A percentile compares a stretch with the other conserved stretches of the same genome.
Evolutionary conservation across 2,113 vertebrate genomes (phyloP).

Genomic region (Theropithecus gelada): DNA sequence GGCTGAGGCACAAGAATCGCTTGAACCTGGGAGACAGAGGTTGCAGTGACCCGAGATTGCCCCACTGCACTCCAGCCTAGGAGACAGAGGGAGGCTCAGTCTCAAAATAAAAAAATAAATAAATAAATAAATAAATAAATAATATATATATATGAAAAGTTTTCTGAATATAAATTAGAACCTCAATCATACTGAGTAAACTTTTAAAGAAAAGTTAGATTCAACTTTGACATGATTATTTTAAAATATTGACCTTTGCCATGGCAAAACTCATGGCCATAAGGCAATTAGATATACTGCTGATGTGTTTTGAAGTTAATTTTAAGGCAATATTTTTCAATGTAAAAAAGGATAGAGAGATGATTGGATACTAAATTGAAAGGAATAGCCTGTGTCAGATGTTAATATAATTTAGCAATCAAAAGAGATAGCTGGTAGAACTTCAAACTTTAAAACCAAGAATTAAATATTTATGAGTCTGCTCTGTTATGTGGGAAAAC

Average conservation of each 20-base stretch:
- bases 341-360: neutral
- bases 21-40: too few species aligned
- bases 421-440: conserved; percentile 22
- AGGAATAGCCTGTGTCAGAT: conserved; percentile 3
- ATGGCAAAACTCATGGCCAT: neutral
- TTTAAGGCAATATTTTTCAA: conserved; percentile 36
- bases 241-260: conserved; percentile 1
- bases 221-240: neutral
- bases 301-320: conserved; percentile 16
- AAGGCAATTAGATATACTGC: neutral
- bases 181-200: neutral
- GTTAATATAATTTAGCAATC: conserved; percentile 54
- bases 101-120: too few species aligned
- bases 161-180: neutral
- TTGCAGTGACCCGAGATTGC: too few species aligned
- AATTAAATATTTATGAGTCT: conserved; percentile 29
- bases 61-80: too few species aligned
- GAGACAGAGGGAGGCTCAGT: too few species aligned
- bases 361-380: conserved; percentile 35
- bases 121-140: too few species aligned
- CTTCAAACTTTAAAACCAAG: conserved; percentile 51
- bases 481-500: neutral
- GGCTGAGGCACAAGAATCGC: too few species aligned
- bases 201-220: neutral
- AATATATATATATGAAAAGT: neutral